A percentile compares a stretch with the other conserved stretches of the same genome.
Conservation (phyloP, 2,797 vertebrate genomes). For the Anabacerthia variegaticeps region DNA sequence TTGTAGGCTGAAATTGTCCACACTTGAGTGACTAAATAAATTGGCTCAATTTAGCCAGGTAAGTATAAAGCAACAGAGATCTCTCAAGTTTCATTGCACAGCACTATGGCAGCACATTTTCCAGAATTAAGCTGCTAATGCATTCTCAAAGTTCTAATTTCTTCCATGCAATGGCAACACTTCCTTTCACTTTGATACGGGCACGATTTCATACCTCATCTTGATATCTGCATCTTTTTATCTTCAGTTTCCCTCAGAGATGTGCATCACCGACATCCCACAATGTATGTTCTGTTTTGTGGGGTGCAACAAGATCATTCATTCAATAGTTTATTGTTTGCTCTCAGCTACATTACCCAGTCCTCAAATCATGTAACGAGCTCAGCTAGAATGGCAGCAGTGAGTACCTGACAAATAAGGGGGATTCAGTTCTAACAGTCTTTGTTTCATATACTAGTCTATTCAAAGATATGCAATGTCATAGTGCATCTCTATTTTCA, state of each 20-base stretch:
- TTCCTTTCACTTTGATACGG: neutral
- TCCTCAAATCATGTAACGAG: neutral
- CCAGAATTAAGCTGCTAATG: slow-evolving; percentile 13
- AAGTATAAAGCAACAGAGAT: neutral
- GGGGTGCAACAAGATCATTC: neutral
- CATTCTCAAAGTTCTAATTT: neutral
- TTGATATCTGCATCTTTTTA: slow-evolving; percentile 25
- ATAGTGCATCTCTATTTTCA: neutral
- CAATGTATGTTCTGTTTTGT: slow-evolving; percentile 35
- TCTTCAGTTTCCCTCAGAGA: slow-evolving; percentile 38
- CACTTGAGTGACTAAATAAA: slow-evolving; percentile 25
- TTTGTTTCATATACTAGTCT: neutral
- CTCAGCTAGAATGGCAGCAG: neutral
- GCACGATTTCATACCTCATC: slow-evolving; percentile 28
- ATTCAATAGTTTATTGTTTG: slow-evolving; percentile 30
- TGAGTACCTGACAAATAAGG: neutral
- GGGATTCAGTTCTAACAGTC: neutral
- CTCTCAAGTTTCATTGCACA: slow-evolving; percentile 12
- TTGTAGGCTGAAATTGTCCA: slow-evolving; percentile 9
- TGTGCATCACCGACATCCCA: neutral
- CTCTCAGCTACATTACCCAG: neutral
- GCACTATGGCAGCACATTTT: neutral
- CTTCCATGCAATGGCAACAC: neutral
- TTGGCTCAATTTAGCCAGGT: slow-evolving; percentile 7
- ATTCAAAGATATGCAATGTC: neutral